Evolutionary conservation across 2,888 invertebrate species (phyloP).

Genomic region (Chymomyza amoena): DNA sequence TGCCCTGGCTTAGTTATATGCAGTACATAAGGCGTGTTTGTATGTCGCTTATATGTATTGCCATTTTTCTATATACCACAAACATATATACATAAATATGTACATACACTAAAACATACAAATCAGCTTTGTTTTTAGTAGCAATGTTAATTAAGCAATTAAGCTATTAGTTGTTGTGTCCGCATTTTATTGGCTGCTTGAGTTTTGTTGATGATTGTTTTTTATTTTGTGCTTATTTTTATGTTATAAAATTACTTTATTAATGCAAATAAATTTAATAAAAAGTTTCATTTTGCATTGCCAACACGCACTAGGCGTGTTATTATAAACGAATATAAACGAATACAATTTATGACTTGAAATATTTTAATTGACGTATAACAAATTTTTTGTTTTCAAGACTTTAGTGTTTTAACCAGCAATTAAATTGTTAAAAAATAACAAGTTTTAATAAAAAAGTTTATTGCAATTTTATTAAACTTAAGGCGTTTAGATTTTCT

Average conservation of each 20-base stretch:
- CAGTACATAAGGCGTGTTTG: slow-evolving; percentile 16
- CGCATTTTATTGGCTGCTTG: slow-evolving; percentile 22
- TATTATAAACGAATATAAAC: slow-evolving; percentile 15
- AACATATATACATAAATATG: slow-evolving; percentile 15
- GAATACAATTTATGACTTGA: not conserved
- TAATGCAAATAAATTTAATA: slow-evolving; percentile 64
- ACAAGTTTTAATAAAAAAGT: too few relatives aligned
- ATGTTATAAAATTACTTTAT: slow-evolving; percentile 64
- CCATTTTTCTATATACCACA: slow-evolving; percentile 16
- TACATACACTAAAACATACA: not conserved
- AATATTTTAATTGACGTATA: not conserved
- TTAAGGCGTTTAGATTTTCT: too few relatives aligned
- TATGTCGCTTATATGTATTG: not conserved
- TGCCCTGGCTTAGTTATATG: slow-evolving; percentile 2
- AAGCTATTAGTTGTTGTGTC: slow-evolving; percentile 48
- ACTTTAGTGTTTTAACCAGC: too few relatives aligned
- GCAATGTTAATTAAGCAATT: slow-evolving; percentile 61
- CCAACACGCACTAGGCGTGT: not conserved
- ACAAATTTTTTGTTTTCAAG: too few relatives aligned
- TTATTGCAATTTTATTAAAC: too few relatives aligned
- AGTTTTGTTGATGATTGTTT: not conserved
- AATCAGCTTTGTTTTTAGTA: not conserved
- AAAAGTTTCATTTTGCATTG: slow-evolving; percentile 58
- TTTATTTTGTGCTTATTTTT: slow-evolving; percentile 28
- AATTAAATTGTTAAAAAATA: too few relatives aligned